phyloP scores from a whole-genome alignment of 2,113 vertebrate species.

The Pelvicachromis taeniatus region DNA sequence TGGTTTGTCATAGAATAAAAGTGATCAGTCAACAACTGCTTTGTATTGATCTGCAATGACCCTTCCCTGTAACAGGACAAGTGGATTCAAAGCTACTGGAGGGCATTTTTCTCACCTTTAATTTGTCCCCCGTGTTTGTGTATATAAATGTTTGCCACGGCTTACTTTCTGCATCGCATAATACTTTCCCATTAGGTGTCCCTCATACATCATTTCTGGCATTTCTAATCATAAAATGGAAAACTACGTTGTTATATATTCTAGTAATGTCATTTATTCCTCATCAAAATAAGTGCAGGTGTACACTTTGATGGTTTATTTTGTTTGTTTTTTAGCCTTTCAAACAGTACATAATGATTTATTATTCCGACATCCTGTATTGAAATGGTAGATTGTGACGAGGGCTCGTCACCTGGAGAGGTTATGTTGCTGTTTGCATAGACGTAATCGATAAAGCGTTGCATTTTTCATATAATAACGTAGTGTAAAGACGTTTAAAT shows the following conservation, averaged over 20 bases:
- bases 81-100: neutral
- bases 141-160: neutral
- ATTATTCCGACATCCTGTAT: neutral
- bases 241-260: neutral
- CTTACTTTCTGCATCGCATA: constrained; percentile 21
- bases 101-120: neutral
- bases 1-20: neutral
- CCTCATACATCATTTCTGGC: constrained; percentile 42
- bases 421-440: neutral
- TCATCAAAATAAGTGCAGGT: neutral
- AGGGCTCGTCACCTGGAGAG: neutral
- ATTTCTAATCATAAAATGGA: constrained; percentile 34
- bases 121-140: neutral
- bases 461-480: neutral
- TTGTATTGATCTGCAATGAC: neutral
- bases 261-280: neutral
- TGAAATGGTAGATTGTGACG: neutral
- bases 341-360: neutral
- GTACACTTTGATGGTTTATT: neutral
- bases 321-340: neutral
- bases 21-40: neutral
- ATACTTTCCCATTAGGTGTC: constrained; percentile 2
- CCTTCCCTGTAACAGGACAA: neutral
- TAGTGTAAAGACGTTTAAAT: neutral
- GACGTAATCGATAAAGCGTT: neutral